Evolutionary conservation across 2,888 invertebrate species (phyloP).

Genomic region (Limnephilus lunatus): DNA sequence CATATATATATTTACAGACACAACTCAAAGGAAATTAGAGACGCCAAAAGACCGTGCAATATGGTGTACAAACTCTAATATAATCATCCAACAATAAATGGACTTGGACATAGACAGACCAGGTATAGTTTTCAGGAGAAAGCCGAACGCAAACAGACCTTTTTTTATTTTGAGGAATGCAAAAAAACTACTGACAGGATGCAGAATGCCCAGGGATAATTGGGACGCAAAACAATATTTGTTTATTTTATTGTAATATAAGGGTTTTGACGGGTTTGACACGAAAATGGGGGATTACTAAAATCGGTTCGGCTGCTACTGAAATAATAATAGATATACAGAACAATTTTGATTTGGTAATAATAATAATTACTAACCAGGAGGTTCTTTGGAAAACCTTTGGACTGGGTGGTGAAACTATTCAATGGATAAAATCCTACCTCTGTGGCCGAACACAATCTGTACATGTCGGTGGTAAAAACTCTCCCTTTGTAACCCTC

Average conservation of each 20-base stretch:
- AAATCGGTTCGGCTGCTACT: neutral
- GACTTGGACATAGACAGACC: neutral
- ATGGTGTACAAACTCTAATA: slow-evolving; percentile 16
- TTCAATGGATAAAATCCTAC: too few relatives aligned
- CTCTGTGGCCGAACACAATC: too few relatives aligned
- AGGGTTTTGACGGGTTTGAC: neutral
- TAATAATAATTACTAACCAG: too few relatives aligned
- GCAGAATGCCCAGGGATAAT: neutral
- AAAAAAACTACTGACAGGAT: neutral
- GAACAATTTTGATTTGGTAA: too few relatives aligned
- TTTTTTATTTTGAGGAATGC: neutral
- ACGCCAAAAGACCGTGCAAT: neutral
- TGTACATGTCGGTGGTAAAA: too few relatives aligned
- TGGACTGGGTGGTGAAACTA: too few relatives aligned
- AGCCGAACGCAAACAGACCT: slow-evolving; percentile 6
- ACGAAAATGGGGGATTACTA: neutral
- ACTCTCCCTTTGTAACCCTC: too few relatives aligned
- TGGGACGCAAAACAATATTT: neutral
- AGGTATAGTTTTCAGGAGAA: slow-evolving; percentile 7
- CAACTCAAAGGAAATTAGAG: neutral
- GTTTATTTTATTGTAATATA: neutral
- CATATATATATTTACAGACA: neutral
- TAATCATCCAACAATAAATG: neutral
- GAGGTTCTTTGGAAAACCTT: too few relatives aligned
- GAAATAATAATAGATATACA: neutral